Conservation (phyloP, 2,797 vertebrate species). For the Nyctalus aviator region DNA sequence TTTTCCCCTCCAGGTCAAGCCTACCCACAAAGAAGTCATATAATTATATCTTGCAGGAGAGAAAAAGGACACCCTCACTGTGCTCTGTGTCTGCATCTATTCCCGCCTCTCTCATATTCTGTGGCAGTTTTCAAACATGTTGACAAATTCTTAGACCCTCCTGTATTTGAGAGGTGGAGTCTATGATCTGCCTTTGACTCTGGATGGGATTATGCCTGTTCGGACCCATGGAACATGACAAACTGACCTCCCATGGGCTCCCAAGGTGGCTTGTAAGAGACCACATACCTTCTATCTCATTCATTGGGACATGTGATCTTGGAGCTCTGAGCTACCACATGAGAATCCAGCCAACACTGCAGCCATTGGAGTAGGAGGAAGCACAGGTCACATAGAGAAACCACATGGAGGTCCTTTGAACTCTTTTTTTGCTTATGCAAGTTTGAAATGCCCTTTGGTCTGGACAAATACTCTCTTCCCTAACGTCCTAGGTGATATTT, state of each 20-base stretch:
- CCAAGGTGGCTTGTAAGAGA: background rate
- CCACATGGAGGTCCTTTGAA: background rate
- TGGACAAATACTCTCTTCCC: background rate
- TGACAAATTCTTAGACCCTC: background rate
- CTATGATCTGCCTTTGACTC: background rate
- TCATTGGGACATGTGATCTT: background rate
- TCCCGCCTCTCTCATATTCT: background rate
- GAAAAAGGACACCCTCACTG: background rate
- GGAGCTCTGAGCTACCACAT: background rate
- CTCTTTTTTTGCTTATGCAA: background rate
- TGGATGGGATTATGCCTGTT: background rate
- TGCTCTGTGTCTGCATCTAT: background rate
- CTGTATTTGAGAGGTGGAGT: background rate
- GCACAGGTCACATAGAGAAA: background rate
- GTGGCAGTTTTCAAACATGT: background rate
- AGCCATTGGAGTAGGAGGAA: background rate
- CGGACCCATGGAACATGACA: rapidly evolving
- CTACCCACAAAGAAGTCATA: background rate
- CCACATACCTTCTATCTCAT: background rate
- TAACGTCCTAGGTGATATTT: background rate
- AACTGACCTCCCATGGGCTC: background rate
- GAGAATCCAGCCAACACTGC: background rate
- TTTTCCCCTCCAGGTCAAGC: background rate
- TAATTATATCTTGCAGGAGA: background rate
- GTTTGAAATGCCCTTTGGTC: background rate